These are phyloP conservation scores for Percopsis omiscomaycus DNA, from an alignment of 2,797 vertebrate species.

Conservation along the genomic window DNA sequence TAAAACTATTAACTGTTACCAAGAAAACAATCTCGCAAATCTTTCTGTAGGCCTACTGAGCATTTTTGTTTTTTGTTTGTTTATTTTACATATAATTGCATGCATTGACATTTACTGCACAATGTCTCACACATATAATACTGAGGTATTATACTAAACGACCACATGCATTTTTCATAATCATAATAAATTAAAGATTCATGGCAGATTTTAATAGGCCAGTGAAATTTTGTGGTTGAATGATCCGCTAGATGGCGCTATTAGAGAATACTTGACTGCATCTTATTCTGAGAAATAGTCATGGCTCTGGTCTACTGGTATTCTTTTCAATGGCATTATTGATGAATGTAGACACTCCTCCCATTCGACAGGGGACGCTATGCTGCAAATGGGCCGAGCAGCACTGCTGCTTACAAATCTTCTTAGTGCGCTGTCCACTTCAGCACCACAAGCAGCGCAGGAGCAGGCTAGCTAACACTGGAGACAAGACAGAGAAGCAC, in stretches of 20 bases:
- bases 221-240: neutral
- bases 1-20: neutral
- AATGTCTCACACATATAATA: neutral
- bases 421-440: slow-evolving; percentile 82
- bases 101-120: neutral
- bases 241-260: slow-evolving; percentile 49
- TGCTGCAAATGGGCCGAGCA: neutral
- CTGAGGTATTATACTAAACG: neutral
- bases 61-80: slow-evolving; percentile 27
- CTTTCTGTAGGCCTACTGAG: neutral
- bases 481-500: slow-evolving; percentile 30
- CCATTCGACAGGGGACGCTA: slow-evolving; percentile 55
- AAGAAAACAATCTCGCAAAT: slow-evolving; percentile 14
- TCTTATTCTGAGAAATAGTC: no score
- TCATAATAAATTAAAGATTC: neutral
- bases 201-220: neutral
- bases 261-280: neutral
- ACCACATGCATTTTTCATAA: neutral
- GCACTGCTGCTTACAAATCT: slow-evolving; percentile 51
- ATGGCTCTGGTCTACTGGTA: no score
- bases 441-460: slow-evolving; percentile 73
- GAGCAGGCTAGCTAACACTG: slow-evolving; percentile 53
- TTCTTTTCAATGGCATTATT: neutral
- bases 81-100: slow-evolving; percentile 5
- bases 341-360: slow-evolving; percentile 50